Conservation (phyloP, 2,888 invertebrate genomes). For the Tortrix viridana region DNA sequence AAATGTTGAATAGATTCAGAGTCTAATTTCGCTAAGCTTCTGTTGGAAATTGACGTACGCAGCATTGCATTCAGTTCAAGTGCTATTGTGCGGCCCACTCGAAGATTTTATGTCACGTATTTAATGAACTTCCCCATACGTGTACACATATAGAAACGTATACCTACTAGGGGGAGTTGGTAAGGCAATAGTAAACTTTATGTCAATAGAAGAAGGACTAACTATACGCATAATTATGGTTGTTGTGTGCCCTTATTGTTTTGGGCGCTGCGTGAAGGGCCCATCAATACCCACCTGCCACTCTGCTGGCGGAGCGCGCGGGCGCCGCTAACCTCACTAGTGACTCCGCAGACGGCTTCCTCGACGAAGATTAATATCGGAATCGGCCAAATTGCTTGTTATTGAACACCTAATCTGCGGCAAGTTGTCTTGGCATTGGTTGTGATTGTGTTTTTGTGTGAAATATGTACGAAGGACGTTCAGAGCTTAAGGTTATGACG, state of each 20-base stretch:
- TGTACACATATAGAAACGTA: no score
- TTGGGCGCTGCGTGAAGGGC: background rate
- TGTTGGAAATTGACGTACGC: no score
- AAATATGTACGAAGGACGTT: no score
- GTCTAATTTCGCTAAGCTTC: no score
- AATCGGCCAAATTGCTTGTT: background rate
- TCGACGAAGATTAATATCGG: constrained; percentile 7
- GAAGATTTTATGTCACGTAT: background rate
- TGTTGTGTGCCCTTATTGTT: background rate
- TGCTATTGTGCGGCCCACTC: no score
- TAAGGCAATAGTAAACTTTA: background rate
- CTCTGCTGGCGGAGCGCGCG: background rate
- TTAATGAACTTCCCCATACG: background rate
- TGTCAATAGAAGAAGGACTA: background rate
- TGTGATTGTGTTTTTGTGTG: background rate
- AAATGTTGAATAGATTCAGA: no score
- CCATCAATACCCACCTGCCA: background rate
- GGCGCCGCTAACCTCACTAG: background rate
- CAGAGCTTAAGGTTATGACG: no score
- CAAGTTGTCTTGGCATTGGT: background rate
- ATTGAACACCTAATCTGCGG: background rate
- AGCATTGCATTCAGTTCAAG: no score
- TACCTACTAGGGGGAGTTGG: no score
- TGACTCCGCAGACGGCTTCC: constrained; percentile 1
- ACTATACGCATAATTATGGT: background rate